A percentile compares a stretch with the other conserved stretches of the same genome.
These are phyloP conservation scores for Lepidotrigona ventralis DNA, from an alignment of 1,140 invertebrate species.

Conservation along the genomic window DNA sequence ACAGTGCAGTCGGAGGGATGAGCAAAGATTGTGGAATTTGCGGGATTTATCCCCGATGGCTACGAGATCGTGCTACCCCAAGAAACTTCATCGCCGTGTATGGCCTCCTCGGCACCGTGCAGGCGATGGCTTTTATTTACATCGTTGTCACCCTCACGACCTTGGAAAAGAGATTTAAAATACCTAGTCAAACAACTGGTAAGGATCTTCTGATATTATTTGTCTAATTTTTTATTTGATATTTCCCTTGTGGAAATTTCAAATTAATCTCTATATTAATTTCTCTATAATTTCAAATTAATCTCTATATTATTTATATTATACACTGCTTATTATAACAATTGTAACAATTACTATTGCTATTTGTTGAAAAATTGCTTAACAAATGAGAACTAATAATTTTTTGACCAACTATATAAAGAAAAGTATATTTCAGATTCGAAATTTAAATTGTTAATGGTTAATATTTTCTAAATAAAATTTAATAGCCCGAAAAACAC, in stretches of 20 bases:
- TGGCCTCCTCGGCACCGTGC: slow-evolving; percentile 84
- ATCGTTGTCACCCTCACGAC: slow-evolving; percentile 85
- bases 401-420: too few species aligned
- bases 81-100: slow-evolving; percentile 84
- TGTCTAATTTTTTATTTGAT: background rate
- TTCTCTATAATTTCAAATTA: too few species aligned
- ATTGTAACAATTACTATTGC: too few species aligned
- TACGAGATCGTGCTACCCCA: slow-evolving; percentile 83
- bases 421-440: too few species aligned
- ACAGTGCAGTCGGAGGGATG: slow-evolving; percentile 68
- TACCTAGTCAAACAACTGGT: slow-evolving; percentile 86
- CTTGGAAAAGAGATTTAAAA: slow-evolving; percentile 86
- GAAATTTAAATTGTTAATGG: too few species aligned
- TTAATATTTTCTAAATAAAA: too few species aligned
- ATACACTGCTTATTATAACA: too few species aligned
- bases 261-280: too few species aligned
- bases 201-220: slow-evolving; percentile 41
- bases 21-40: slow-evolving; percentile 82
- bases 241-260: background rate
- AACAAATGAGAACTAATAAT: too few species aligned
- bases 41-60: slow-evolving; percentile 82
- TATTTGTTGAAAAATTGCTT: too few species aligned
- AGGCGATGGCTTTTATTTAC: slow-evolving; percentile 87
- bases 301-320: too few species aligned
- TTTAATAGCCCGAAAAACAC: too few species aligned